These are phyloP conservation scores for Girardinichthys multiradiatus DNA, from an alignment of 2,113 vertebrate genomes.

Conservation along the genomic window DNA sequence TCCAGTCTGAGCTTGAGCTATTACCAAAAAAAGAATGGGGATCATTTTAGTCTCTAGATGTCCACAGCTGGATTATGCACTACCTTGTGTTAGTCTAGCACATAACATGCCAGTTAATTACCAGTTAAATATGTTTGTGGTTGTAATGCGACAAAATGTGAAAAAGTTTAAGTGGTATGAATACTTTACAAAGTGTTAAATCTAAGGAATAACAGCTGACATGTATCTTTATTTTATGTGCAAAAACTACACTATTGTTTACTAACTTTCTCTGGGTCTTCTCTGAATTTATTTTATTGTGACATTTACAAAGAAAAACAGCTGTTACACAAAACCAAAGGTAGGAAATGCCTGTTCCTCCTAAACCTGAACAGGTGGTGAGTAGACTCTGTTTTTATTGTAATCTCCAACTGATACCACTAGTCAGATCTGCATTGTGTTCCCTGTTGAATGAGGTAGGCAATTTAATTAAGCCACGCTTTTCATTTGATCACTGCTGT, in stretches of 20 bases:
- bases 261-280: neutral
- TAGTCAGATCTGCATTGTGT: conserved; percentile 20
- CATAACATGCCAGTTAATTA: neutral
- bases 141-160: neutral
- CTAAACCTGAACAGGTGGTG: neutral
- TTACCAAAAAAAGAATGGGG: neutral
- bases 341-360: neutral
- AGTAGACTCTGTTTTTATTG: neutral
- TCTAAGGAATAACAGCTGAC: neutral
- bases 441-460: conserved; percentile 26
- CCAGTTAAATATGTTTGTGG: neutral
- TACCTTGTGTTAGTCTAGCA: neutral
- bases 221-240: neutral
- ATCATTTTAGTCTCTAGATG: neutral
- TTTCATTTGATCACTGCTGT: conserved; percentile 42
- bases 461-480: conserved; percentile 43
- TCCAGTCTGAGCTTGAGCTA: neutral
- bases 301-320: neutral
- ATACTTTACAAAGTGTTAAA: neutral
- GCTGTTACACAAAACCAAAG: neutral
- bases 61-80: neutral
- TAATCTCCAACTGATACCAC: neutral
- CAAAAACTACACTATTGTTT: neutral
- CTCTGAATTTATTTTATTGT: neutral
- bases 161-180: neutral